Evolutionary conservation across 2,797 vertebrate genomes (phyloP), one percentile per base, ranked within the genome.

Genomic region (Silurus aristotelis): DNA sequence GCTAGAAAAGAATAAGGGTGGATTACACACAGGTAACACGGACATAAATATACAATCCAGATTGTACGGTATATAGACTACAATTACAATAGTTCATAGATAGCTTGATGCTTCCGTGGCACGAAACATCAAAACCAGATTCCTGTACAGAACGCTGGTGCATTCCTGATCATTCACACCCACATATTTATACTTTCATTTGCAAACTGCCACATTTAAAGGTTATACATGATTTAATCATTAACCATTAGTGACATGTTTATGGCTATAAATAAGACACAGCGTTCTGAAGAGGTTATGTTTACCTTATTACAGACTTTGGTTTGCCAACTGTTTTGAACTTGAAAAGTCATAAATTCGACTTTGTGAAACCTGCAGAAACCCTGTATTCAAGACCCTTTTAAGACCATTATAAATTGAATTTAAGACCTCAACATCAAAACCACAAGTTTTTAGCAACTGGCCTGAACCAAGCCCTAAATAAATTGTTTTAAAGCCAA

Each of bases 31-130:
- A 70, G 82, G 72, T 68, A 4, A 58, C 46, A 67, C 7, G 3
- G 58, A 31, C 12, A 56, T 17, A 66, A 22, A 83, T 2, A 58
- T 72, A 75, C 73, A 71, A 63, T 75, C 75, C 77, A 15, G 80
- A 85, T n/a, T 71, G 56, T 64, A 31, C 31, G 31, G 31, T 31
- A 61, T 22, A 84, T 38, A 83, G n/a, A 64, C 20, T 70, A 76
- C n/a, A 80, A 81, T 79, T 71, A 85, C 83, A 85, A 87, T 64
- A 81, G 75, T 77, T 85, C 80, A 82, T 19, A 82, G 67, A 80
- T 85, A 48, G 56, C 66, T 61, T 61, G 67, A 22, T 64, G 60
- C 58, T 68, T 84, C 72, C 75, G 67, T 43, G 72, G 77, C 38
- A 66, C 14, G 63, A 83, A 81, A 85, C 79, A 86, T 86, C 43